Evolutionary conservation across 2,113 vertebrate genomes (phyloP), one percentile per base, ranked within the genome.

Genomic region (Telmatochromis sp.): DNA sequence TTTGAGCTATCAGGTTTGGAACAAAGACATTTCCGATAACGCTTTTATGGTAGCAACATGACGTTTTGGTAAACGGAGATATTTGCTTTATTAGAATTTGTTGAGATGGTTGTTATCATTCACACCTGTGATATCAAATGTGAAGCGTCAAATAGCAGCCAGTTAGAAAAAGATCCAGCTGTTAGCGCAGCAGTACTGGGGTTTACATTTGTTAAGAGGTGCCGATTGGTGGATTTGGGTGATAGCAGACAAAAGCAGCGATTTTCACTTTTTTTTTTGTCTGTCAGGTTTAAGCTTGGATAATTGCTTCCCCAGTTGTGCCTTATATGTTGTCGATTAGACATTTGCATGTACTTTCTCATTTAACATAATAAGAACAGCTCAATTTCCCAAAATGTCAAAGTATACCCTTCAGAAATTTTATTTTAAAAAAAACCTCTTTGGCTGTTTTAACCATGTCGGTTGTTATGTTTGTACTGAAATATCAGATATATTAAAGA

Each of bases 391-490:
- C n/a, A 6, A 63, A 37, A 50, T 37, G 3, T 51, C 5, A 51
- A 51, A 21, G 12, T 51, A 11, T 0, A 60, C 5, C 7, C 13
- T 71, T 65, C 4, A 65, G 4, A 12, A n/a, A 35, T 35, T 35
- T 17, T 71, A 63, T 33, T 63, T 0, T 1, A n/a, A 33, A 31
- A 58, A 63, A 10, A 0, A 0, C 4, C 2, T 21, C 35, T 35
- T 45, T 71, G 65, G 65, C 12, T 42, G 3, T 15, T 71, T 71
- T 21, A 15, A 42, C 65, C n/a, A 28, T 73, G 68, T 17, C 0
- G 5, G 1, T 23, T 17, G 40, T 5, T 45, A 26, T 28, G 40
- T 28, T 75, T 45, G 37, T 45, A 45, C 21, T 73, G 37, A 28
- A 53, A 26, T 86, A 28, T 53, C 75, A 37, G 19, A 54, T 33